Evolutionary conservation across 2,113 vertebrate species (phyloP).

Genomic region (Dolichallabes microphthalmus): DNA sequence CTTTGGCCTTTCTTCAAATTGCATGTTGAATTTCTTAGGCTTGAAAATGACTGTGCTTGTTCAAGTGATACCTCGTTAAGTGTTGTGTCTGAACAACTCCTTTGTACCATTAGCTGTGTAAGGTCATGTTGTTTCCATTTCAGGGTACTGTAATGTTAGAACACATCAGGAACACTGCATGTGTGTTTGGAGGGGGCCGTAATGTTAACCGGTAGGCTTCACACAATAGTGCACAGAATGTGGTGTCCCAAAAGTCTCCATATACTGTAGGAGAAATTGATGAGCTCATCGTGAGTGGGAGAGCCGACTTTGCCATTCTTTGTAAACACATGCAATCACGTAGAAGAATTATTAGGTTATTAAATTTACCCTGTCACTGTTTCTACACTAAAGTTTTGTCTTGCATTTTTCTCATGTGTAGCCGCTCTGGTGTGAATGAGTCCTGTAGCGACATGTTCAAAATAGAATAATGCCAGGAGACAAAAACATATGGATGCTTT

Average conservation of each 20-base stretch:
- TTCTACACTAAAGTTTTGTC: neutral
- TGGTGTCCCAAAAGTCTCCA: no score
- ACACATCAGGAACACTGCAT: neutral
- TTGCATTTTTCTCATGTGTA: neutral
- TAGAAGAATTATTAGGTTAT: no score
- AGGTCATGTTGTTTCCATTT: neutral
- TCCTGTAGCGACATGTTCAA: slow-evolving; percentile 5
- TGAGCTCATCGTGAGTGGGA: no score
- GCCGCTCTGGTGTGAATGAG: slow-evolving; percentile 28
- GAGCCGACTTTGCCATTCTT: no score
- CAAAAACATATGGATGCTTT: no score
- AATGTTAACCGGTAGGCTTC: neutral
- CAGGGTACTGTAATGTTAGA: neutral
- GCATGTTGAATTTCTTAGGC: neutral
- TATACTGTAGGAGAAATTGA: no score
- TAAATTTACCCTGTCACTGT: no score
- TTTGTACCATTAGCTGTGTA: neutral
- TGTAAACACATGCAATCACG: no score
- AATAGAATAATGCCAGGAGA: neutral
- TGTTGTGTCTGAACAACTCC: neutral
- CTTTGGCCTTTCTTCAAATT: slow-evolving; percentile 14
- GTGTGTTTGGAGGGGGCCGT: neutral
- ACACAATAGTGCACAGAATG: no score
- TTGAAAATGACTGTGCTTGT: slow-evolving; percentile 13
- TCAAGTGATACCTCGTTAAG: neutral